Percentiles rank a stretch among this genome's conserved stretches.
Evolutionary conservation across 2,888 invertebrate genomes (phyloP).

Genomic region (Drosophila diplacantha): DNA sequence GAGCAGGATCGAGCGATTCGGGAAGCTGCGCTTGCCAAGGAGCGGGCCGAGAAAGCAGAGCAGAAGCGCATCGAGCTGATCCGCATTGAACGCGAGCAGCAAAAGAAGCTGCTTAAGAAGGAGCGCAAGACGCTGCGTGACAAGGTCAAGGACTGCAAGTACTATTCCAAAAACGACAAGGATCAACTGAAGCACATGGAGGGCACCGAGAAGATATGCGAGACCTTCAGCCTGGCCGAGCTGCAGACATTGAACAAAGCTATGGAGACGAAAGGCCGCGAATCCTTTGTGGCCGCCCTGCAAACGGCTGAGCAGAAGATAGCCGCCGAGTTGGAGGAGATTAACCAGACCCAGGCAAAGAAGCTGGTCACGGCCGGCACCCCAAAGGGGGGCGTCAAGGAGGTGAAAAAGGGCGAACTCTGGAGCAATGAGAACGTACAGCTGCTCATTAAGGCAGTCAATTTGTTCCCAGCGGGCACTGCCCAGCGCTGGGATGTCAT

Average conservation of each 20-base stretch:
- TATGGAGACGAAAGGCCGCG: slow-evolving; percentile 82
- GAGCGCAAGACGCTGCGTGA: slow-evolving; percentile 90
- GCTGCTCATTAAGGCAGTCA: slow-evolving; percentile 96
- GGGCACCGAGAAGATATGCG: slow-evolving; percentile 94
- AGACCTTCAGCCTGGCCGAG: slow-evolving; percentile 84
- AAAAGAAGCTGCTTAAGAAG: slow-evolving; percentile 91
- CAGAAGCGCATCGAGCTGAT: slow-evolving; percentile 88
- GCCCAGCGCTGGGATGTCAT: slow-evolving; percentile 96
- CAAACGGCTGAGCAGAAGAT: slow-evolving; percentile 86
- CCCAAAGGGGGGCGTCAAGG: slow-evolving; percentile 77
- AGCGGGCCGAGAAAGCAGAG: slow-evolving; percentile 88
- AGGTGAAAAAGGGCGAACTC: slow-evolving; percentile 69
- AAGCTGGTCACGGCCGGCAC: slow-evolving; percentile 49
- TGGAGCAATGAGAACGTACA: slow-evolving; percentile 94
- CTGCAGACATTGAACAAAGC: slow-evolving; percentile 87
- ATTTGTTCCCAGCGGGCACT: slow-evolving; percentile 98
- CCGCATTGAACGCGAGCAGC: slow-evolving; percentile 90
- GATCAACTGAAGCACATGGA: slow-evolving; percentile 91
- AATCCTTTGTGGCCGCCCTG: slow-evolving; percentile 83
- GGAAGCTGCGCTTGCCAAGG: slow-evolving; percentile 86
- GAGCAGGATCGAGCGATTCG: slow-evolving; percentile 88
- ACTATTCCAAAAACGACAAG: slow-evolving; percentile 84
- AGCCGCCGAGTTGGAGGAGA: slow-evolving; percentile 85
- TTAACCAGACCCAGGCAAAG: slow-evolving; percentile 71
- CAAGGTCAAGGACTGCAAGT: slow-evolving; percentile 88